phyloP scores from a whole-genome alignment of 2,113 vertebrate species.

The Turnix velox region DNA sequence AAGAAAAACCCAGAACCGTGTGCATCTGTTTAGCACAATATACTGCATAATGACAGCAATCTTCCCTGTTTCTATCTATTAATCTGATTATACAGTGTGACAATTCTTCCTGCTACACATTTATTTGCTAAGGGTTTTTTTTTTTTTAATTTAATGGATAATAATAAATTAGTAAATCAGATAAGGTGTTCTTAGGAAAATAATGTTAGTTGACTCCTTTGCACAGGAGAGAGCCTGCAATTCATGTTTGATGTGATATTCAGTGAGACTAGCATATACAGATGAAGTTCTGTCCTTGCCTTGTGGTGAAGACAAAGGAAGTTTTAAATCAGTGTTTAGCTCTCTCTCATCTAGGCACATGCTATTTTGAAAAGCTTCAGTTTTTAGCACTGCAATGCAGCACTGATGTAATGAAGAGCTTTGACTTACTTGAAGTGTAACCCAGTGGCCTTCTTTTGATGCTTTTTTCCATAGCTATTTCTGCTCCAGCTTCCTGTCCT shows the following conservation, averaged over 20 bases:
- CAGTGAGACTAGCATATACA: background rate
- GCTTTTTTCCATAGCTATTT: constrained; percentile 81
- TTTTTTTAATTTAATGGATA: constrained; percentile 72
- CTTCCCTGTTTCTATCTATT: constrained; percentile 78
- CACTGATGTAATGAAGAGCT: constrained; percentile 66
- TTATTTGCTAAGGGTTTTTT: constrained; percentile 75
- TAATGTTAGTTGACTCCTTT: constrained; percentile 62
- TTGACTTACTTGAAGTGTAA: constrained; percentile 83
- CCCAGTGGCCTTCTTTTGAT: constrained; percentile 88
- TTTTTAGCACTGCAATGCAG: constrained; percentile 61
- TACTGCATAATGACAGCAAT: constrained; percentile 77
- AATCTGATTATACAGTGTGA: constrained; percentile 75
- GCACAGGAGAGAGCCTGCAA: constrained; percentile 33
- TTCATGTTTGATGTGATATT: constrained; percentile 59
- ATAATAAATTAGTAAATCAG: constrained; percentile 78
- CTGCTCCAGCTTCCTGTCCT: constrained; percentile 83
- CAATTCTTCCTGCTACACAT: constrained; percentile 76
- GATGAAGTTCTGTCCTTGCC: constrained; percentile 38
- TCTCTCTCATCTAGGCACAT: constrained; percentile 65
- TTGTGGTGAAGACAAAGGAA: constrained; percentile 64
- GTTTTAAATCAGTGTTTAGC: constrained; percentile 71
- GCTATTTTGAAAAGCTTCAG: constrained; percentile 70
- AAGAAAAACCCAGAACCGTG: constrained; percentile 70
- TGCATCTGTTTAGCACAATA: constrained; percentile 78
- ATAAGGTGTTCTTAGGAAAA: constrained; percentile 68